Conservation (phyloP, 2,888 invertebrate species). For the Drosophila testacea region DNA sequence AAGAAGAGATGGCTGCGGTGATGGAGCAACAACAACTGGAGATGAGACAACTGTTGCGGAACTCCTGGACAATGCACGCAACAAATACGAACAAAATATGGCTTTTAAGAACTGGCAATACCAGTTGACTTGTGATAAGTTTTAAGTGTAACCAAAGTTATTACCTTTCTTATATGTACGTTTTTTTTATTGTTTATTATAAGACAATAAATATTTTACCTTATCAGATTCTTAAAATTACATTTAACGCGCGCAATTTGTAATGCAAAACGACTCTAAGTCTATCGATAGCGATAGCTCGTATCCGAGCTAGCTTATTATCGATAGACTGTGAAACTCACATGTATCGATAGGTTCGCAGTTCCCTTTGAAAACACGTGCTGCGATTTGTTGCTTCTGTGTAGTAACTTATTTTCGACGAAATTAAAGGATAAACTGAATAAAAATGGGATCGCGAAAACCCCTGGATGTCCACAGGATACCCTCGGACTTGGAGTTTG, state of each 20-base stretch:
- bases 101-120: constrained; percentile 85
- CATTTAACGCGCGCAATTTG: not conserved
- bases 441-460: constrained; percentile 64
- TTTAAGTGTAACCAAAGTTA: constrained; percentile 69
- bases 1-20: constrained; percentile 49
- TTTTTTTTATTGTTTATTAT: constrained; percentile 4
- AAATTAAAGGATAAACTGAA: constrained; percentile 8
- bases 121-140: constrained; percentile 85
- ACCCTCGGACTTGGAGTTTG: constrained; percentile 87
- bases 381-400: constrained; percentile 22
- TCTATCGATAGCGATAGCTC: not conserved
- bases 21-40: constrained; percentile 44
- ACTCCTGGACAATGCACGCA: constrained; percentile 73
- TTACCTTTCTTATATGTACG: not conserved
- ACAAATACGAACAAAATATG: constrained; percentile 79
- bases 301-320: not conserved
- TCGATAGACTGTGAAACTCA: constrained; percentile 20
- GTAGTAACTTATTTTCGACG: not conserved
- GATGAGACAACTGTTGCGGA: constrained; percentile 62
- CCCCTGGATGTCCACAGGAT: constrained; percentile 78
- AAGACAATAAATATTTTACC: constrained; percentile 1
- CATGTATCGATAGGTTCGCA: constrained; percentile 15
- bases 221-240: not conserved
- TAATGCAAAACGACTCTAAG: constrained; percentile 12
- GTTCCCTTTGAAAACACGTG: constrained; percentile 49